Evolutionary conservation across 1,140 invertebrate species (phyloP).

Genomic region (Popillia japonica): DNA sequence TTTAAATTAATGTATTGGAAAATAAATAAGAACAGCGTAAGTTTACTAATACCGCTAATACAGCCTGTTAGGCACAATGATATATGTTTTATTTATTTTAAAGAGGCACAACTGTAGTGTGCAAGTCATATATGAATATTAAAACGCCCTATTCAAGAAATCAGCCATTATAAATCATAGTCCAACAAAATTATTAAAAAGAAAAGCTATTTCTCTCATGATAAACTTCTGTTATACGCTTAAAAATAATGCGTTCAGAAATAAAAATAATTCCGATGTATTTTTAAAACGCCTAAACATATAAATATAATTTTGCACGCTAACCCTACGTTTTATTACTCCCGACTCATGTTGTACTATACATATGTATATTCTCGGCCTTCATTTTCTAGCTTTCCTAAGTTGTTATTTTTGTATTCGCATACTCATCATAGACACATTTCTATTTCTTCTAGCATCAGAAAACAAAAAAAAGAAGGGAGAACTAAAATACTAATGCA

Average conservation of each 20-base stretch:
- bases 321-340: conserved; percentile 25
- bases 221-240: neutral
- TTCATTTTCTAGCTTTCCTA: conserved; percentile 9
- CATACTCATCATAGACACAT: conserved; percentile 15
- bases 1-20: too few species aligned
- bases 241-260: neutral
- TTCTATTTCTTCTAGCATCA: neutral
- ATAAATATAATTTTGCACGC: conserved; percentile 19
- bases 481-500: conserved; percentile 26
- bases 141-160: too few species aligned
- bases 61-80: too few species aligned
- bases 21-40: too few species aligned
- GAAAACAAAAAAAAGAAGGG: neutral
- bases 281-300: conserved; percentile 19
- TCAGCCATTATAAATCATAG: too few species aligned
- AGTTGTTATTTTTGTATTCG: conserved; percentile 30
- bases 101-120: too few species aligned
- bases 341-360: conserved; percentile 1
- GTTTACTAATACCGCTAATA: too few species aligned
- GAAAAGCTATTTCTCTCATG: neutral
- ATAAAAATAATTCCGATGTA: conserved; percentile 7
- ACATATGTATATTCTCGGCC: neutral
- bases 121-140: too few species aligned
- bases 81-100: too few species aligned
- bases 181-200: too few species aligned